Conservation (phyloP, 2,797 vertebrate species). For the Synanceia verrucosa region DNA sequence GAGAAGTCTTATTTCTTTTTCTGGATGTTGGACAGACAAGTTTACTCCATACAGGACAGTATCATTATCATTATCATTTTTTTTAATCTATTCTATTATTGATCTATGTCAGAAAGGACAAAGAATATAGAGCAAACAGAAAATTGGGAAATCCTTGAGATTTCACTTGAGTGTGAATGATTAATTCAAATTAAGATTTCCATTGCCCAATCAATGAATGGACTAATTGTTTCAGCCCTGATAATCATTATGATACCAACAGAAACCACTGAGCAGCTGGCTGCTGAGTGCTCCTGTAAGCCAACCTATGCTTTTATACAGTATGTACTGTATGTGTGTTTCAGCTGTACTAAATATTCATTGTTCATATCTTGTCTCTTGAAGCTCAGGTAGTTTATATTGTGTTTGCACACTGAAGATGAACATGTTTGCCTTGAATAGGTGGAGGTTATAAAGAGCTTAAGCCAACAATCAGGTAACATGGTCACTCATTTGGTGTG, state of each 20-base stretch:
- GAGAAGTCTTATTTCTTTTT: not conserved
- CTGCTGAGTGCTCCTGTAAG: too few relatives aligned
- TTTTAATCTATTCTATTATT: too few relatives aligned
- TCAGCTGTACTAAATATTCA: not conserved
- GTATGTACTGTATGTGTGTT: too few relatives aligned
- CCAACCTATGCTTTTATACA: too few relatives aligned
- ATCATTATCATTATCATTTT: too few relatives aligned
- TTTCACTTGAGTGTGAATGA: not conserved
- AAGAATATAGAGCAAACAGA: not conserved
- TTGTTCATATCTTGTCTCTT: constrained; percentile 17
- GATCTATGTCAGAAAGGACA: not conserved
- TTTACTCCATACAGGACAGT: not conserved
- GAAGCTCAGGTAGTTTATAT: not conserved
- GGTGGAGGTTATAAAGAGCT: constrained; percentile 38
- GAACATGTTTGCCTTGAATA: constrained; percentile 29
- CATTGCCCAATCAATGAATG: not conserved
- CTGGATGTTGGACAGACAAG: too few relatives aligned
- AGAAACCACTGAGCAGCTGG: not conserved
- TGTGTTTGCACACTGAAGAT: constrained; percentile 31
- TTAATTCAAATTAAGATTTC: not conserved
- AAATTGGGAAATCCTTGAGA: not conserved
- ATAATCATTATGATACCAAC: not conserved
- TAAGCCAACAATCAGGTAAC: constrained; percentile 38
- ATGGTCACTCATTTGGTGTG: constrained; percentile 13
- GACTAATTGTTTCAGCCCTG: not conserved